Percentiles rank a stretch among this genome's conserved stretches.
Evolutionary conservation across 2,797 vertebrate species (phyloP).

Genomic region (Cynopterus sphinx): DNA sequence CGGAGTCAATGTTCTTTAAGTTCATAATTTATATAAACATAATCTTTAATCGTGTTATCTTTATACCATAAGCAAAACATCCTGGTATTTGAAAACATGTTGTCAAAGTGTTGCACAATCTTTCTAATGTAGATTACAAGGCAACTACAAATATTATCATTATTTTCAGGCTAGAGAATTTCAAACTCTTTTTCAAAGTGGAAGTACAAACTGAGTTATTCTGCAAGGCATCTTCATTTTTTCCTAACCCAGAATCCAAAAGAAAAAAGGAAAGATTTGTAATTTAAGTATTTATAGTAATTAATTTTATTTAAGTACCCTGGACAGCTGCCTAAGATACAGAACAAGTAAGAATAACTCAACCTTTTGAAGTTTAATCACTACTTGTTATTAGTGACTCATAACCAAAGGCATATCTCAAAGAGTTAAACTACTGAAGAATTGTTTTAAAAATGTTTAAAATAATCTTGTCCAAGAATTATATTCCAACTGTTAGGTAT

Average conservation of each 20-base stretch:
- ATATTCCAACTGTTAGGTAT: background rate
- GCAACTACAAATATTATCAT: background rate
- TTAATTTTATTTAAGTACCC: conserved; percentile 78
- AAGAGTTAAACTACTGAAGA: background rate
- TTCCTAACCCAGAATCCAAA: conserved; percentile 1
- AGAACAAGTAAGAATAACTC: background rate
- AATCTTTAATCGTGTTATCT: background rate
- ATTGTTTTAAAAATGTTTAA: background rate
- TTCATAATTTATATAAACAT: background rate
- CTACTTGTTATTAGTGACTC: conserved; percentile 33
- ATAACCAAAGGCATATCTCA: conserved; percentile 28
- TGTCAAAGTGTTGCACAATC: background rate
- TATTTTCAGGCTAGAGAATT: conserved; percentile 15
- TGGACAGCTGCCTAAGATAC: conserved; percentile 78
- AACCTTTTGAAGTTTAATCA: conserved; percentile 31
- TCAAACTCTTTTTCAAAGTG: conserved; percentile 37
- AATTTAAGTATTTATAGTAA: conserved; percentile 57
- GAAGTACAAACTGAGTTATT: conserved; percentile 8
- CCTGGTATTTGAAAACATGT: background rate
- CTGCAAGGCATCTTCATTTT: conserved; percentile 25
- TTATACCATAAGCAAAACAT: background rate
- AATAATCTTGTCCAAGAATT: conserved; percentile 28
- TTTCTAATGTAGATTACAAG: conserved; percentile 13
- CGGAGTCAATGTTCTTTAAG: background rate
- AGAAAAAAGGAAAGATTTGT: background rate